Evolutionary conservation across 1,140 invertebrate species (phyloP), one percentile per base, ranked within the genome.

Genomic region (Araneus ventricosus): DNA sequence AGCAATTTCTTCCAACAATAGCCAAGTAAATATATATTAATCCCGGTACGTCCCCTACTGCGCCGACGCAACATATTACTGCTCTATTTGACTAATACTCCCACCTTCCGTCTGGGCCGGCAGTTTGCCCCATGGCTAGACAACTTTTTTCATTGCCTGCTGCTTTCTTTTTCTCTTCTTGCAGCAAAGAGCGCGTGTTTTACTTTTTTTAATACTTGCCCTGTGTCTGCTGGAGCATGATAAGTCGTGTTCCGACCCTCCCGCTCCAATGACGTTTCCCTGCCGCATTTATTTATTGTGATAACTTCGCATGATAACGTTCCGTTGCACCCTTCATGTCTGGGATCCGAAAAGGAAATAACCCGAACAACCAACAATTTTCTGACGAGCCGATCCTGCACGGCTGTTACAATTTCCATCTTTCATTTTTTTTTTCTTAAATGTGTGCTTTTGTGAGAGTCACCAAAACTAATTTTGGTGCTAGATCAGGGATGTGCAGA

Each of bases 271-370:
- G 39, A 79, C 45, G 41, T 79, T 90, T 90, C 37, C 27, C 27
- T 37, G 22, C 17, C 41, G 45, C 39, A 57, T 92, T 52, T 92
- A 92, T 92, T 92, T 92, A 92, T 57, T 86, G 82, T 92, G 82
- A 92, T 92, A 92, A 92, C 39, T 70, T 45, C 41, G 80, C 8
- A 7, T 52, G 90, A 92, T 92, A 92, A 92, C 59, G 82, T 86
- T 92, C 61, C 82, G 57, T 86, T 92, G 90, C 90, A 91, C 90
- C 80, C 88, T 90, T 90, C 61, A 24, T 57, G 90, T 92, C 90
- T 85, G 82, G 90, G 61, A 90, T 30, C 70, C 22, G 24, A 80
- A 70, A 88, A 88, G 59, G 86, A 67, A 86, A 75, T 57, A 89
- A 89, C 70, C 86, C 86, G 37, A 37, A 63, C 34, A 75, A 75